Evolutionary conservation across 2,113 vertebrate genomes (phyloP).

Genomic region (Malurus cyaneus): DNA sequence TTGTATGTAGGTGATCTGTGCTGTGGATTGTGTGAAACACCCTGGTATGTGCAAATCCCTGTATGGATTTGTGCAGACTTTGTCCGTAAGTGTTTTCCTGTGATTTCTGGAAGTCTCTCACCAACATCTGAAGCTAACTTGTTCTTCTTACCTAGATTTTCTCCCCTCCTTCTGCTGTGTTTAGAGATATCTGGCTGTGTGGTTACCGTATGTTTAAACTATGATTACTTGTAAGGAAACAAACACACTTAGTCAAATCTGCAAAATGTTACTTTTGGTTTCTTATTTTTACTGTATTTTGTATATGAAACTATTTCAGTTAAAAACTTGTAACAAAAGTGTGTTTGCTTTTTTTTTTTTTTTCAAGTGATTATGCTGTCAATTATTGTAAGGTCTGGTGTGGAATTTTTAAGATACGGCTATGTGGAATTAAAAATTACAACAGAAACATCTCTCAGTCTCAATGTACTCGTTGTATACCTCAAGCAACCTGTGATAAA

Average conservation of each 20-base stretch:
- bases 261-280: neutral
- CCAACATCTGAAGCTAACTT: neutral
- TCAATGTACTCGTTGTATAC: neutral
- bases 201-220: neutral
- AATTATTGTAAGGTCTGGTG: neutral
- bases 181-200: neutral
- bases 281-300: neutral
- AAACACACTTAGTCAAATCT: neutral
- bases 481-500: neutral
- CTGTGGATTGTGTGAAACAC: neutral
- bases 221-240: neutral
- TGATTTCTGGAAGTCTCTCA: neutral
- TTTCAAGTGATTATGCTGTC: neutral
- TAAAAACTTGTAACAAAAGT: neutral
- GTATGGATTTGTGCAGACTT: neutral
- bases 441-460: neutral
- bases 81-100: neutral
- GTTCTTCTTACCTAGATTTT: neutral
- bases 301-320: neutral
- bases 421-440: neutral
- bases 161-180: rapidly evolving
- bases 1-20: neutral
- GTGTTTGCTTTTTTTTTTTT: neutral
- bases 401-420: neutral
- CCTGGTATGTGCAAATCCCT: neutral